These are phyloP conservation scores for Pogona vitticeps DNA, from an alignment of 2,113 vertebrate genomes.

Conservation along the genomic window DNA sequence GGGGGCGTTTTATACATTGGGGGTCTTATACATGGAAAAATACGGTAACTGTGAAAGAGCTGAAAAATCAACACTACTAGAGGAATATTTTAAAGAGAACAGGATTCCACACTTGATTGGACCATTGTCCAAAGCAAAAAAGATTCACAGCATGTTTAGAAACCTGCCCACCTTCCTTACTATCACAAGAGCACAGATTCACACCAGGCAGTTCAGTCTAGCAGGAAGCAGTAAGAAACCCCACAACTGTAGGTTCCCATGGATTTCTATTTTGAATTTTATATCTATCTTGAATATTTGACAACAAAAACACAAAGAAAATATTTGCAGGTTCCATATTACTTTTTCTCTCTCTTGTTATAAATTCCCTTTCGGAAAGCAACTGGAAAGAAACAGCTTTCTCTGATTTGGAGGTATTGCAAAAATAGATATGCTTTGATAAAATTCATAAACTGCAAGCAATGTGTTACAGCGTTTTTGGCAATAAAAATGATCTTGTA, in stretches of 20 bases:
- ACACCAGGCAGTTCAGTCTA: not conserved
- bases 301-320: not conserved
- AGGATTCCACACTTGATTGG: not conserved
- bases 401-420: not conserved
- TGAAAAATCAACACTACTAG: too few species aligned
- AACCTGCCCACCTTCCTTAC: not conserved
- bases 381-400: not conserved
- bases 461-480: not conserved
- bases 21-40: too few species aligned
- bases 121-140: fast-evolving
- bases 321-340: not conserved
- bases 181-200: not conserved
- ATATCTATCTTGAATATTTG: not conserved
- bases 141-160: not conserved
- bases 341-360: not conserved
- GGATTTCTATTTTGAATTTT: not conserved
- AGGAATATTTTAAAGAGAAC: too few species aligned
- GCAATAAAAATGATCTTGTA: not conserved
- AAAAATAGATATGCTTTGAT: not conserved
- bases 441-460: not conserved
- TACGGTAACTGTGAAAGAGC: too few species aligned
- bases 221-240: not conserved
- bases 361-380: not conserved
- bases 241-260: not conserved
- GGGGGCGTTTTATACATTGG: too few species aligned